A percentile compares a stretch with the other conserved stretches of the same genome.
These are phyloP conservation scores for Lepus timidus DNA, from an alignment of 2,113 vertebrate species.

Conservation along the genomic window DNA sequence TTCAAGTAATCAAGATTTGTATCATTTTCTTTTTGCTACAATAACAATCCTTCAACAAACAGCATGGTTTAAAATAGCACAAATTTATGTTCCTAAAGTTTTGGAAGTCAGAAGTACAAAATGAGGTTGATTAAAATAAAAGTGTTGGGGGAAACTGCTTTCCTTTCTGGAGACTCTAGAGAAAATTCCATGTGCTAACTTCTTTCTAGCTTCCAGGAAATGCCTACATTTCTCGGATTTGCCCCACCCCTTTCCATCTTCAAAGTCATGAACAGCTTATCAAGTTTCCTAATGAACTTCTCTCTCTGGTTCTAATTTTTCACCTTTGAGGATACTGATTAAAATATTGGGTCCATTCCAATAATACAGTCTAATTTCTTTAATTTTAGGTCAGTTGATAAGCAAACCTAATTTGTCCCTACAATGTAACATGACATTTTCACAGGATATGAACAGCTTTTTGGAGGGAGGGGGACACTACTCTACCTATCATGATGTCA, in stretches of 20 bases:
- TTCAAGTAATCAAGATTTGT: not conserved
- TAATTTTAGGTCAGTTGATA: not conserved
- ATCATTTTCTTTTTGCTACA: not conserved
- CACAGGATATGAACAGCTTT: not conserved
- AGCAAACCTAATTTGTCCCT: not conserved
- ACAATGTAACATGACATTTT: not conserved
- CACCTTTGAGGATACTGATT: not conserved
- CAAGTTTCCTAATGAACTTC: not conserved
- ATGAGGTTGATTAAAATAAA: not conserved
- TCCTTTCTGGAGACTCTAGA: not conserved
- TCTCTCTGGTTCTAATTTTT: not conserved
- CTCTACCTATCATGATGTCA: not conserved
- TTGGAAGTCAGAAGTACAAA: not conserved
- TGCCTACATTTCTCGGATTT: not conserved
- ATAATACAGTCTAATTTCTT: not conserved
- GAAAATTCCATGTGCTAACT: not conserved
- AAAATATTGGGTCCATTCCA: not conserved
- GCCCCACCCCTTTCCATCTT: not conserved
- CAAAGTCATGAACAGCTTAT: not conserved
- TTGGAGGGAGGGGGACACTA: not conserved
- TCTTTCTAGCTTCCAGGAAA: not conserved
- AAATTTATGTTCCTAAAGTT: not conserved
- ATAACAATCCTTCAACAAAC: not conserved
- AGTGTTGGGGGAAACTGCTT: not conserved
- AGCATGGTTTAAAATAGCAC: no score